Evolutionary conservation across 2,113 vertebrate species (phyloP), one percentile per base, ranked within the genome.

Genomic region (Hystrix cristata): DNA sequence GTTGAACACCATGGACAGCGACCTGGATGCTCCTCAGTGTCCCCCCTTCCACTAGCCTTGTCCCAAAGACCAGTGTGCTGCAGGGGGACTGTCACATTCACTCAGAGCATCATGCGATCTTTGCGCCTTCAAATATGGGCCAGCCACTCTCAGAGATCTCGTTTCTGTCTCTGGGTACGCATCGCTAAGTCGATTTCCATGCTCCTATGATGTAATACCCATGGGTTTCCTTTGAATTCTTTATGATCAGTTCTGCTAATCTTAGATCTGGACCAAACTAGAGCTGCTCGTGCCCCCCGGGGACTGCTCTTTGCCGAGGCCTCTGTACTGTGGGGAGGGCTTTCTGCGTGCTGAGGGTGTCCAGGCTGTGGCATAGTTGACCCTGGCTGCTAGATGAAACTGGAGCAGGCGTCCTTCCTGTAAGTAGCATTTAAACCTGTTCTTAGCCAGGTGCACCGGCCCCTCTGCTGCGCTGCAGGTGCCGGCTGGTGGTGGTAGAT

Each of bases 1-100:
- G 48, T 5, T 46, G 65, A 43, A 87, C 69, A 94, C 89, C 71
- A 53, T 59, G 86, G 96, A 92, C 81, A 92, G 92, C 48, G 11
- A 59, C 4, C 0, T 13, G 34, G 62, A 19, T 21, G 9, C 1
- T 71, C 74, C 13, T 46, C 2, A 14, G 43, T 18, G 0, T 34
- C 31, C 43, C 31, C 3, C 48, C 16, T 53, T 38, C 38, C 38
- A 79, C 31, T 60, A 38, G n/a, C 59, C 25, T 38, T 3, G 27
- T 51, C 69, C 62, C 34, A 31, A 38, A 86, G 51, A 79, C 62
- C 2, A 0, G 27, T 27, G 65, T n/a, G 9, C 74, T 51, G 15
- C 5, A 13, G 2, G 3, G 7, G 64, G 76, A 64, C 38, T 57
- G 34, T n/a, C 0, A 2, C 46, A 23, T 60, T 64, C 83, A n/a